Base-by-base conservation (phyloP, 2,113 vertebrate species). In the Ammodytes marinus region DNA sequence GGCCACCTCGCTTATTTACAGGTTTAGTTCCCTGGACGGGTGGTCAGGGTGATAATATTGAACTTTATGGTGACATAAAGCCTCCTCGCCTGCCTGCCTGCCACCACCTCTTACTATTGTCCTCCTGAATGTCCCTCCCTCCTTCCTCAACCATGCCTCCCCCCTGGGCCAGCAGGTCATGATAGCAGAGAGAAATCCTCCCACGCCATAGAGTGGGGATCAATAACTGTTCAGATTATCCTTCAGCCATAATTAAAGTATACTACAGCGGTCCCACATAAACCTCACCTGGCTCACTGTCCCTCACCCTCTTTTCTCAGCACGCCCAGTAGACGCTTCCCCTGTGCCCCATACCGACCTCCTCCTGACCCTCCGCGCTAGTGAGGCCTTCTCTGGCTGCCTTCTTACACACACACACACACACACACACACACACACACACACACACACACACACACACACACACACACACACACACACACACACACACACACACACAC, bases 1-100 rank as follows among this genome's bases (percentile, higher is more conserved):
- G 60, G 67, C 63, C 15, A 8, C 70, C 52, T 58, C 78, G 69
- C 80, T 93, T 93, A 91, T 95, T 95, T 92, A 93, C 86, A 81
- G 76, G 75, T 83, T 81, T 80, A 71, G 74, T 77, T 27, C 79
- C 74, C 47, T 17, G 69, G 77, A 60, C 60, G 78, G 88, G 90
- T 88, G 91, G 89, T 80, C 84, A 71, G 61, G 86, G 72, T 77
- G 90, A 95, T 95, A 93, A 92, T 91, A 86, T 83, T 74, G 71
- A 83, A 78, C 85, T 95, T 94, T 94, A 95, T 93, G 76, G 86
- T 69, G 42, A 86, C 90, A 93, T 93, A 93, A 94, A 94, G 83
- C 73, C 76, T 85, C 61, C 79, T n/a, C n/a, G 8, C 50, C 74
- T 69, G 58, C 72, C 64, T 63, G 58, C 71, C 71, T 76, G 80